These are phyloP conservation scores for Rhyacophila evoluta DNA, from an alignment of 2,888 invertebrate species.

Conservation along the genomic window DNA sequence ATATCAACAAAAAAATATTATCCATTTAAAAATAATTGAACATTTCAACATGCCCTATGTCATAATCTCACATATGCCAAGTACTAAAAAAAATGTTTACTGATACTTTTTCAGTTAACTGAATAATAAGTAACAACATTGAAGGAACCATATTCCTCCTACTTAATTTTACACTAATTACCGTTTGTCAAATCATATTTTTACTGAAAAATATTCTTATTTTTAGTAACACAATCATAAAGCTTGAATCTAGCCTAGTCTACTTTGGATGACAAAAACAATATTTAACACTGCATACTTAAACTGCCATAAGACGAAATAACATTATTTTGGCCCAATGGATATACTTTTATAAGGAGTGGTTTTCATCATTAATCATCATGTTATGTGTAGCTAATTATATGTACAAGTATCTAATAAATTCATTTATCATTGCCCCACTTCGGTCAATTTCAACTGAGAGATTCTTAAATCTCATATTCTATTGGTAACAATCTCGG, in stretches of 20 bases:
- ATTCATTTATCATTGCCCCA: neutral
- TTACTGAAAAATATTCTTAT: neutral
- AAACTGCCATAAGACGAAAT: neutral
- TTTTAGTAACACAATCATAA: neutral
- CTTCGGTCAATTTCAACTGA: neutral
- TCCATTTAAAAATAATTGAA: too few species aligned
- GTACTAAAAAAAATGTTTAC: too few species aligned
- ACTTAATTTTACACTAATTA: neutral
- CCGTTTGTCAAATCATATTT: neutral
- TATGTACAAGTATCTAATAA: too few species aligned
- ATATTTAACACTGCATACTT: neutral
- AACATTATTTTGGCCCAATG: neutral
- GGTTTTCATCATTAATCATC: neutral
- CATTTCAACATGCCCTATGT: too few species aligned
- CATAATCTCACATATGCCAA: too few species aligned
- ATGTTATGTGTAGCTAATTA: too few species aligned
- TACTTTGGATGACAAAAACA: neutral
- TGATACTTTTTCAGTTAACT: too few species aligned
- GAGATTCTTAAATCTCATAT: conserved; percentile 6
- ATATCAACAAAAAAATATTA: too few species aligned
- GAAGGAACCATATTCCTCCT: too few species aligned
- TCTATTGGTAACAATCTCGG: neutral
- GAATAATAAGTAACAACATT: too few species aligned
- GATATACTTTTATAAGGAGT: neutral
- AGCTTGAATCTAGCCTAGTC: neutral